Percentiles rank a stretch among this genome's conserved stretches.
phyloP scores from a whole-genome alignment of 2,888 invertebrate genomes.

The Lucinisca nassula region DNA sequence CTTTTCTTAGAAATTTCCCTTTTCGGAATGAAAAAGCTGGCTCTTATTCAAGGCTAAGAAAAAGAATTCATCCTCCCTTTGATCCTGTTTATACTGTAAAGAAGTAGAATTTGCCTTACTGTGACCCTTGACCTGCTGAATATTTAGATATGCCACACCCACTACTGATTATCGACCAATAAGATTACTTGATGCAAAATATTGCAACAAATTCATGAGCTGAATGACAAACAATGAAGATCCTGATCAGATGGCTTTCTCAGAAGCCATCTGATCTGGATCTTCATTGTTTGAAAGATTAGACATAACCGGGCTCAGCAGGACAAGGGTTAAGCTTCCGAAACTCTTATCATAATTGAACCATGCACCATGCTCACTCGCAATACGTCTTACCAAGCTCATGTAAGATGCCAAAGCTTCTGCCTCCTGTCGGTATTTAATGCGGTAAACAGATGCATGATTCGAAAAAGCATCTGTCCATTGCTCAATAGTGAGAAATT shows the following conservation, averaged over 20 bases:
- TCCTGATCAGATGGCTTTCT: too few species aligned
- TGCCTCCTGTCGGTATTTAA: slow-evolving; percentile 13
- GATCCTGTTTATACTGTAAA: not conserved
- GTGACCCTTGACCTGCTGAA: too few species aligned
- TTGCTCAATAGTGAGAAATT: slow-evolving; percentile 5
- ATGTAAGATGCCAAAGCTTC: slow-evolving; percentile 8
- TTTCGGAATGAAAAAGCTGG: slow-evolving; percentile 1
- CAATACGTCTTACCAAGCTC: not conserved
- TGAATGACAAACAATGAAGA: too few species aligned
- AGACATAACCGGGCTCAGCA: not conserved
- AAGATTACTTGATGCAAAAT: too few species aligned
- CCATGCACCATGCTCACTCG: not conserved
- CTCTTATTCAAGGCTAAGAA: not conserved
- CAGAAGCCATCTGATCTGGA: too few species aligned
- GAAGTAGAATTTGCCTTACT: not conserved
- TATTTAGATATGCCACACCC: too few species aligned
- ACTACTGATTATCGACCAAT: too few species aligned
- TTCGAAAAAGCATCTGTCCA: slow-evolving; percentile 7
- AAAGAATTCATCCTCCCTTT: not conserved
- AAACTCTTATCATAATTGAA: not conserved
- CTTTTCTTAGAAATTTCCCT: not conserved
- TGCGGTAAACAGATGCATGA: not conserved
- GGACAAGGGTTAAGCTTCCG: not conserved
- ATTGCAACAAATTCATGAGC: too few species aligned
- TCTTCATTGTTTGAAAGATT: too few species aligned